These are phyloP conservation scores for Pogonomyrmex californicus DNA, from an alignment of 1,140 invertebrate genomes.

Conservation along the genomic window DNA sequence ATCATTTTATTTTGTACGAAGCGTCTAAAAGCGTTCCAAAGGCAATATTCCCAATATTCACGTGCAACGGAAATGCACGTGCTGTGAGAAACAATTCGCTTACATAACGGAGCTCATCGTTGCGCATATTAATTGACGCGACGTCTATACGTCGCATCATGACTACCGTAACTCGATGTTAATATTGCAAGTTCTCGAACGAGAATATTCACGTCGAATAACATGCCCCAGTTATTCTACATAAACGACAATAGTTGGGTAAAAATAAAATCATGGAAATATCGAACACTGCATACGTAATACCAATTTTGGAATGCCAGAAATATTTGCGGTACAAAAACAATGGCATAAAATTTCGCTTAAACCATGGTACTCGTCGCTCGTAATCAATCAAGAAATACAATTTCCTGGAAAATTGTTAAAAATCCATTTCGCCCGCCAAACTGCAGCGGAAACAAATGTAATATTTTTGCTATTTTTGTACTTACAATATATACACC, in stretches of 20 bases:
- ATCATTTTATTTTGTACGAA: slow-evolving; percentile 8
- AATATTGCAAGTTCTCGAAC: slow-evolving; percentile 45
- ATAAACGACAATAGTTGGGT: background rate
- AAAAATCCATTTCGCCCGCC: slow-evolving; percentile 35
- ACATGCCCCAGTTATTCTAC: slow-evolving; percentile 31
- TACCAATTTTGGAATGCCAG: slow-evolving; percentile 19
- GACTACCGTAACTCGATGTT: slow-evolving; percentile 41
- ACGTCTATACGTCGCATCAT: slow-evolving; percentile 69
- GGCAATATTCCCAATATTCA: slow-evolving; percentile 12
- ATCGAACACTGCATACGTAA: slow-evolving; percentile 19
- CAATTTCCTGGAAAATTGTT: slow-evolving; percentile 22
- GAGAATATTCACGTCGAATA: slow-evolving; percentile 40
- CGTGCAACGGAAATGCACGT: slow-evolving; percentile 5
- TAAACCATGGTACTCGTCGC: slow-evolving; percentile 1
- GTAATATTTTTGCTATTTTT: background rate
- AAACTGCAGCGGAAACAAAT: background rate
- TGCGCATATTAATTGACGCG: slow-evolving; percentile 67
- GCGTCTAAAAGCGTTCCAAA: slow-evolving; percentile 8
- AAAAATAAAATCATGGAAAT: slow-evolving; percentile 55
- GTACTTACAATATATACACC: background rate
- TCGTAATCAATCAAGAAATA: slow-evolving; percentile 42
- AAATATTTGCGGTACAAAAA: slow-evolving; percentile 44
- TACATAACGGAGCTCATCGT: slow-evolving; percentile 57
- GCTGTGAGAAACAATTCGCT: slow-evolving; percentile 62
- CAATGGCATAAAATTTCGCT: slow-evolving; percentile 42